Conservation (phyloP, 1,140 invertebrate species). For the Xylocopa sonorina region DNA sequence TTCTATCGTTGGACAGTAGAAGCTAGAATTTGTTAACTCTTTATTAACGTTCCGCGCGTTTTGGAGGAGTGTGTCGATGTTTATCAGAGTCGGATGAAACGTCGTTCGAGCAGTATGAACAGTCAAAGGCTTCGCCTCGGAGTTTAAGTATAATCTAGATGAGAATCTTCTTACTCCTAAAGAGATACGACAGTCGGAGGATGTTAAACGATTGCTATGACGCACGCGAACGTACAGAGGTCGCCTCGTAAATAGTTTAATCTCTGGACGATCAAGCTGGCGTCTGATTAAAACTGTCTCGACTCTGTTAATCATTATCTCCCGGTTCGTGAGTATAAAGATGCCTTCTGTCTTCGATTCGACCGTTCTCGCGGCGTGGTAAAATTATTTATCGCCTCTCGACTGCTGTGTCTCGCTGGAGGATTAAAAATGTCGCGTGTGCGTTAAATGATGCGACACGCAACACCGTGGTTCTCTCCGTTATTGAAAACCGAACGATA, state of each 20-base stretch:
- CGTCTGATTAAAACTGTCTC: constrained; percentile 32
- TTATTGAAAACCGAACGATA: too few species aligned
- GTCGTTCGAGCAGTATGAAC: background rate
- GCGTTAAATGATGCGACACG: too few species aligned
- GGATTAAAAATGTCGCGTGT: too few species aligned
- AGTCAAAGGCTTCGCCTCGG: background rate
- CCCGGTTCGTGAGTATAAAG: constrained; percentile 29
- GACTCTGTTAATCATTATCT: constrained; percentile 25
- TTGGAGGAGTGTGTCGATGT: too few species aligned
- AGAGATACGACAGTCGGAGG: constrained; percentile 5
- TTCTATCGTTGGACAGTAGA: too few species aligned
- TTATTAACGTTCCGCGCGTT: too few species aligned
- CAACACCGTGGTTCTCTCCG: too few species aligned
- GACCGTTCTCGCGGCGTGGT: background rate
- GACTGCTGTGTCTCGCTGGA: too few species aligned
- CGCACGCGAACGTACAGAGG: constrained; percentile 35
- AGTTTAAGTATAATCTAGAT: constrained; percentile 10
- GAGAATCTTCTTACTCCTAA: constrained; percentile 19
- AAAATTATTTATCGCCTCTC: background rate
- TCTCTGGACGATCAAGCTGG: constrained; percentile 27
- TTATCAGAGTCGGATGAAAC: background rate
- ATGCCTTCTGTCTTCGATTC: constrained; percentile 9
- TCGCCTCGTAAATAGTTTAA: constrained; percentile 40
- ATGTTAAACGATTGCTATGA: constrained; percentile 20
- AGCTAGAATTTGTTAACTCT: too few species aligned